Percentiles rank a stretch among this genome's conserved stretches.
These are phyloP conservation scores for Pocillopora grandis DNA, from an alignment of 92 coral and sea anemone genomes.

Conservation along the genomic window DNA sequence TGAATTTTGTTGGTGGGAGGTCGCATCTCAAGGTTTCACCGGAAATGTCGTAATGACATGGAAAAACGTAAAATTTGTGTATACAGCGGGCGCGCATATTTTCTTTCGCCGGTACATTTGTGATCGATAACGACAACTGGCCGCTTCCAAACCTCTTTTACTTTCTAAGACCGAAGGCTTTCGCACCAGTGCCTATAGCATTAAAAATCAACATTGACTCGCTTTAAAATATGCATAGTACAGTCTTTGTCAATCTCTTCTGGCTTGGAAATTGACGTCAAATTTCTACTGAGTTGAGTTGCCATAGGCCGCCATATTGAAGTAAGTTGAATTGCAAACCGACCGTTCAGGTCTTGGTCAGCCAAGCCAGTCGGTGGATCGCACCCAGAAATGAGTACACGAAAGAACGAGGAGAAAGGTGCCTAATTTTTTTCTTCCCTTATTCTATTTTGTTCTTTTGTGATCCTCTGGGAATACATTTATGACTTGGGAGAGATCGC, in stretches of 20 bases:
- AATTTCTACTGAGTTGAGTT: background rate
- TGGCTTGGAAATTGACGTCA: conserved; percentile 39
- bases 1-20: background rate
- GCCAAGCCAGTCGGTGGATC: conserved; percentile 3
- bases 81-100: background rate
- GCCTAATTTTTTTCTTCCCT: background rate
- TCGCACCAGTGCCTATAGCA: too few species aligned
- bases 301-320: conserved; percentile 33
- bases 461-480: conserved; percentile 32
- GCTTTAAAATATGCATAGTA: conserved; percentile 19
- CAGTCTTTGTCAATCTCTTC: conserved; percentile 4
- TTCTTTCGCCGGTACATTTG: background rate
- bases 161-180: background rate
- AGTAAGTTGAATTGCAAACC: background rate
- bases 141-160: background rate
- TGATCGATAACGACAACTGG: background rate
- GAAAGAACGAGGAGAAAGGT: conserved; percentile 50
- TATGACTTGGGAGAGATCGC: background rate
- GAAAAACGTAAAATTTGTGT: background rate
- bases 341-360: conserved; percentile 2
- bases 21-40: background rate
- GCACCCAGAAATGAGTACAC: conserved; percentile 21
- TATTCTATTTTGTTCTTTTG: conserved; percentile 6
- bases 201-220: background rate
- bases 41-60: conserved; percentile 21